Evolutionary conservation across 2,888 invertebrate genomes (phyloP).

Genomic region (Thecophora atra): DNA sequence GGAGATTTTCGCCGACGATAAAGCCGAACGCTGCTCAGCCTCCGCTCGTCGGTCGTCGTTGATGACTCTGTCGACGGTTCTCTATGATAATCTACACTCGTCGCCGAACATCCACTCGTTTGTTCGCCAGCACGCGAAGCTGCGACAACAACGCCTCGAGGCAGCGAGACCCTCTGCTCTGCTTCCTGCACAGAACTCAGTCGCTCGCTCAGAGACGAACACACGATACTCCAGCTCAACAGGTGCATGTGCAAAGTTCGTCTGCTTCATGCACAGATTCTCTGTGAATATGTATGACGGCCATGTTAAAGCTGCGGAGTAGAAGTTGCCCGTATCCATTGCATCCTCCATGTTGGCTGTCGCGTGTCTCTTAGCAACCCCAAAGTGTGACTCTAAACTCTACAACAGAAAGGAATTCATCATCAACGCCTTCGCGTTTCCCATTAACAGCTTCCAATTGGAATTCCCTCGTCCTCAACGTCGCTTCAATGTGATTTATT

Average conservation of each 20-base stretch:
- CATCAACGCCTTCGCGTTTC: background rate
- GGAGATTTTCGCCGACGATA: slow-evolving; percentile 10
- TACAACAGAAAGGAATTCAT: background rate
- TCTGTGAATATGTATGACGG: too few species aligned
- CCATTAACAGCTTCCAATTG: background rate
- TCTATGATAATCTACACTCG: slow-evolving; percentile 29
- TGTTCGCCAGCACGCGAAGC: slow-evolving; percentile 5
- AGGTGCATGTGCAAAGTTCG: slow-evolving; percentile 14
- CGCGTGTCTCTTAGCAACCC: background rate
- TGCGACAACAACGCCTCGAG: background rate
- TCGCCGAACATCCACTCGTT: background rate
- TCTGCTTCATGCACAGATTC: background rate
- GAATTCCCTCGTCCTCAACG: slow-evolving; percentile 3
- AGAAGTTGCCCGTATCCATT: too few species aligned
- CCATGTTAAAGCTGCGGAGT: too few species aligned
- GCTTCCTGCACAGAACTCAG: background rate
- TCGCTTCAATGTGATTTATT: slow-evolving; percentile 40
- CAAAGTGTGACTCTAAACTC: background rate
- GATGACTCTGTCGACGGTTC: slow-evolving; percentile 19
- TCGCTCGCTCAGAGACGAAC: slow-evolving; percentile 15
- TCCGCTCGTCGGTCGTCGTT: background rate
- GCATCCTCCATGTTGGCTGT: too few species aligned
- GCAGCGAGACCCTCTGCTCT: slow-evolving; percentile 6
- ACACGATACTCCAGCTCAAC: slow-evolving; percentile 25
- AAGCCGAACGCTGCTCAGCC: slow-evolving; percentile 5